A percentile compares a stretch with the other conserved stretches of the same genome.
Evolutionary conservation across 2,113 vertebrate genomes (phyloP).

Genomic region (Ramphastos sulfuratus): DNA sequence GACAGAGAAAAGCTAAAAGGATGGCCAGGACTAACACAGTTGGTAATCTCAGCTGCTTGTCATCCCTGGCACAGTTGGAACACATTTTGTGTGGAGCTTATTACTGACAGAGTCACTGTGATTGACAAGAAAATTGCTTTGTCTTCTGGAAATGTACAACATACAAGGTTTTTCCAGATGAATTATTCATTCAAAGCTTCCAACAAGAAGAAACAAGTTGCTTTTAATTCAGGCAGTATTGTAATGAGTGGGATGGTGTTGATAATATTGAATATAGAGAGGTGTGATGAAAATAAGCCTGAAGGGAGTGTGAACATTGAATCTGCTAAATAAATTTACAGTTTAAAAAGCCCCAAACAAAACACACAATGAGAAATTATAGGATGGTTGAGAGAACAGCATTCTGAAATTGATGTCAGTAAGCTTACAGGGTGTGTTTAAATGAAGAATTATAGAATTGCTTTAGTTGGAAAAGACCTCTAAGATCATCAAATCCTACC

Average conservation of each 20-base stretch:
- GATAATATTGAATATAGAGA: conserved; percentile 44
- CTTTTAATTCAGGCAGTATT: conserved; percentile 62
- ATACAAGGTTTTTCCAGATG: conserved; percentile 59
- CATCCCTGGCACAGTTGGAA: conserved; percentile 1
- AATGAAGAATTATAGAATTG: not conserved
- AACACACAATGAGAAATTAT: not conserved
- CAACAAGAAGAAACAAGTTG: conserved; percentile 54
- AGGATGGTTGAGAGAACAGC: not conserved
- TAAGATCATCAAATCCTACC: too few species aligned
- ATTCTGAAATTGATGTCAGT: not conserved
- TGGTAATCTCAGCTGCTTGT: conserved; percentile 63
- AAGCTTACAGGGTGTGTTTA: not conserved
- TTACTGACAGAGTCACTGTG: conserved; percentile 3
- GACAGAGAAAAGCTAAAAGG: conserved; percentile 61
- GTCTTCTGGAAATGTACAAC: conserved; percentile 71
- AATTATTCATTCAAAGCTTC: conserved; percentile 76
- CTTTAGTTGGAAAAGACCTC: too few species aligned
- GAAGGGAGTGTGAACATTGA: conserved; percentile 14
- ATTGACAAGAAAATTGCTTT: conserved; percentile 69
- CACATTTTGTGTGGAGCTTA: too few species aligned
- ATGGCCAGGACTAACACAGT: conserved; percentile 58
- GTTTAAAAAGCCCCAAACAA: not conserved
- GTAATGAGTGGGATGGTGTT: conserved; percentile 36
- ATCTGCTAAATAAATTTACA: conserved; percentile 60
- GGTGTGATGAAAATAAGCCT: conserved; percentile 45